Evolutionary conservation across 2,888 invertebrate genomes (phyloP).

Genomic region (Parnassius apollo): DNA sequence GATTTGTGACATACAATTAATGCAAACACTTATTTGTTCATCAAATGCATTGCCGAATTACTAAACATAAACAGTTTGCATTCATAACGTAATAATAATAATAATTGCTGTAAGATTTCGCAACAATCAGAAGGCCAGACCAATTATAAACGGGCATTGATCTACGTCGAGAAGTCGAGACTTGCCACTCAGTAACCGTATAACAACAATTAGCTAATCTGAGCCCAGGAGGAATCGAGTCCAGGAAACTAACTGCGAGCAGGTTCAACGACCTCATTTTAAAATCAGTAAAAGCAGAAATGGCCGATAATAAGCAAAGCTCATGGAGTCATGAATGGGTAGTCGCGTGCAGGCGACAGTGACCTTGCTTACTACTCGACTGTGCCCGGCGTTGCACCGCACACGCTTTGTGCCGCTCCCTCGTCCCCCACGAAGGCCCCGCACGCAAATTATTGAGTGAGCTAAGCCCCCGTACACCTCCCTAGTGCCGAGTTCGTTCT

Average conservation of each 20-base stretch:
- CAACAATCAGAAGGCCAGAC: background rate
- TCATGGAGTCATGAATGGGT: constrained; percentile 26
- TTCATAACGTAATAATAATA: background rate
- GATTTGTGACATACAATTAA: no score
- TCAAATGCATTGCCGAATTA: no score
- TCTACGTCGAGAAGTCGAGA: background rate
- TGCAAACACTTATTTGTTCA: no score
- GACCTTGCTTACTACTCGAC: constrained; percentile 26
- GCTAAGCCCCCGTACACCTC: constrained; percentile 21
- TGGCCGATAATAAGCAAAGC: constrained; percentile 23
- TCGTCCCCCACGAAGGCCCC: constrained; percentile 7
- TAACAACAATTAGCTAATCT: background rate
- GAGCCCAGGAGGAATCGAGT: constrained; percentile 8
- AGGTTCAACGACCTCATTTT: constrained; percentile 20
- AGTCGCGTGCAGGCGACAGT: constrained; percentile 27
- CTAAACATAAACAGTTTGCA: background rate
- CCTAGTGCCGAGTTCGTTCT: constrained; percentile 12
- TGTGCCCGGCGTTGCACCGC: constrained; percentile 25
- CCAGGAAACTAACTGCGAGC: constrained; percentile 5
- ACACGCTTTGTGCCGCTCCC: constrained; percentile 17
- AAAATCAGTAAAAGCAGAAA: constrained; percentile 15
- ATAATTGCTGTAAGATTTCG: background rate
- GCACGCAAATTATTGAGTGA: constrained; percentile 26
- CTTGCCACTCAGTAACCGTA: background rate
- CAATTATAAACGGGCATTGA: background rate